phyloP scores from a whole-genome alignment of 2,888 invertebrate genomes.

The Tachystola acroxantha region DNA sequence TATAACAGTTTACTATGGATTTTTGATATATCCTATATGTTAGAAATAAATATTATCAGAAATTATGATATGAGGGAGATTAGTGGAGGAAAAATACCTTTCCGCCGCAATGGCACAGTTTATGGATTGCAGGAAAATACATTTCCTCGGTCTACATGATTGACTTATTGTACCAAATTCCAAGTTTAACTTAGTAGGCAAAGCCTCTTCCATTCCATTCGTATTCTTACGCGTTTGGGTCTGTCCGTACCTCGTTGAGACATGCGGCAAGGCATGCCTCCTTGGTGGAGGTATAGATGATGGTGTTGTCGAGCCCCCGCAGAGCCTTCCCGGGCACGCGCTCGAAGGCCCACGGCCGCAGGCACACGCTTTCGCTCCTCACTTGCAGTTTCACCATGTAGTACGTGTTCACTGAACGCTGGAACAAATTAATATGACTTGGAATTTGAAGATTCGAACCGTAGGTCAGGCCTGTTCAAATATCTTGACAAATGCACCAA shows the following conservation, averaged over 20 bases:
- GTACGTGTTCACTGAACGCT: slow-evolving; percentile 92
- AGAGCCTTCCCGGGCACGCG: slow-evolving; percentile 95
- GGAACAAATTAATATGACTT: slow-evolving; percentile 22
- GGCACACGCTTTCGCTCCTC: slow-evolving; percentile 93
- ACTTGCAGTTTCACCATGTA: slow-evolving; percentile 96
- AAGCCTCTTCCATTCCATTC: too few species aligned
- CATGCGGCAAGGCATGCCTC: slow-evolving; percentile 96
- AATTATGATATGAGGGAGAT: too few species aligned
- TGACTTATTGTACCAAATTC: too few species aligned
- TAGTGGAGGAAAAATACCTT: too few species aligned
- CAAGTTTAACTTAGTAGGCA: too few species aligned
- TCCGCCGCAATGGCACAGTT: too few species aligned
- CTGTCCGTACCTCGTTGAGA: slow-evolving; percentile 92
- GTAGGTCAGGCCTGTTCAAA: neutral
- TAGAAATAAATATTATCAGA: too few species aligned
- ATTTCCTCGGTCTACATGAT: too few species aligned
- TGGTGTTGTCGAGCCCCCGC: slow-evolving; percentile 92
- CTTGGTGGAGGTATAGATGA: slow-evolving; percentile 95
- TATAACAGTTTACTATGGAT: too few species aligned
- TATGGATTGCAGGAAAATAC: too few species aligned
- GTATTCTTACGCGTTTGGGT: too few species aligned
- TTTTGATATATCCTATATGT: too few species aligned
- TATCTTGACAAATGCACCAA: neutral
- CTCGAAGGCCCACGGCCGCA: slow-evolving; percentile 95
- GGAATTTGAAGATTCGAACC: neutral